Base-by-base conservation (phyloP, 2,888 invertebrate genomes). In the Uloborus plumipes region DNA sequence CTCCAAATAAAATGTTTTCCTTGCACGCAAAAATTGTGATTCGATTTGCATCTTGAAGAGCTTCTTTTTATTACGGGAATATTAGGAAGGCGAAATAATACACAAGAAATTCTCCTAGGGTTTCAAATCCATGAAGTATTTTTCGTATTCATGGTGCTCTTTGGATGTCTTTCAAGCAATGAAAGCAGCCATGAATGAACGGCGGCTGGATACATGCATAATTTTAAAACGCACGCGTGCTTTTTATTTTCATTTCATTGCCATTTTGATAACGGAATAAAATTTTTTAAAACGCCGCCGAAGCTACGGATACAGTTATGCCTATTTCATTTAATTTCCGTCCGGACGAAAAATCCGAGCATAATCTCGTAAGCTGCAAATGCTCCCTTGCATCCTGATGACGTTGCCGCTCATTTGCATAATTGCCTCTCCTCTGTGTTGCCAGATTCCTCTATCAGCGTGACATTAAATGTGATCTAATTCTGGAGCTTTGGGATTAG, bases 391-490 rank as follows among this genome's bases (percentile, higher is more conserved):
- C 65, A 22, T 59, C 31, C 58, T 69, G 78, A 75, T 75, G 75
- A 78, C 72, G 78, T 72, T 66, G 39, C 20, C 26, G 14, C 66
- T 72, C 66, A 72, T 78, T 78, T 78, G 59, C 72, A 78, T 78
- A 78, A 78, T 78, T 78, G 78, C 71, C 31, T 71, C 9, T 39
- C 65, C 72, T 72, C 64, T 70, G 55, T 31, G 22, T 20, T 47
- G 59, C 59, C 73, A 61, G 51, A 74, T 51, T 65, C 66, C 59
- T 72, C 72, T 59, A 72, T 78, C 72, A 39, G 58, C 58, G 31
- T 58, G 65, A 65, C 71, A 72, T 78, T 72, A 78, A 72, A 78
- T 66, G 78, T 47, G 59, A 78, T 78, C 72, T 51, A 64, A 50
- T 64, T 77, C 71, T 55, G 53, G 14, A 50, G 55, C 47, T 26